Conservation (phyloP, 2,113 vertebrate genomes). For the Chloropsis cyanopogon region DNA sequence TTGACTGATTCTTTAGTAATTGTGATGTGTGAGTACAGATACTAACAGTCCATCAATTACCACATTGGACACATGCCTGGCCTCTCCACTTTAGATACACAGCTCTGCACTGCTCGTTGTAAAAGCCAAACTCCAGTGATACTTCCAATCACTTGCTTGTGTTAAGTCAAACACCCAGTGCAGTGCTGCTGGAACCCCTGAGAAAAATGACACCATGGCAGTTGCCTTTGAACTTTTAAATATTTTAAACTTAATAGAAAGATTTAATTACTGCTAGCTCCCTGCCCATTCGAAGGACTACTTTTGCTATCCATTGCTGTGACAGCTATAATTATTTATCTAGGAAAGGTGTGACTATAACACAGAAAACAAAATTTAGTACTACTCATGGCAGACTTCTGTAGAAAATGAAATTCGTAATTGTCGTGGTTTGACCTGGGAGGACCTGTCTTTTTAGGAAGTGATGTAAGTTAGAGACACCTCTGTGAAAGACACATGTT, state of each 20-base stretch:
- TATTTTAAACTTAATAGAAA: not conserved
- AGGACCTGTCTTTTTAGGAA: too few relatives aligned
- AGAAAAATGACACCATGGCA: not conserved
- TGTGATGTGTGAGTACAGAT: not conserved
- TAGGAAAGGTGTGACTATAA: not conserved
- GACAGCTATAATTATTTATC: not conserved
- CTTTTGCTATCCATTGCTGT: not conserved
- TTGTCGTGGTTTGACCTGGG: too few relatives aligned
- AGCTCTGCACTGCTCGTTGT: not conserved
- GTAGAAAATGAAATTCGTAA: not conserved
- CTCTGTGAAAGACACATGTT: too few relatives aligned
- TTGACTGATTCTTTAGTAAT: not conserved
- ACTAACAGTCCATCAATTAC: not conserved
- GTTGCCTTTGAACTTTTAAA: not conserved
- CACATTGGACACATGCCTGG: fast-evolving
- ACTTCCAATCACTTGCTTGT: not conserved
- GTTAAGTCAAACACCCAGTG: not conserved
- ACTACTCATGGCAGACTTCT: not conserved
- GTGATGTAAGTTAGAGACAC: too few relatives aligned
- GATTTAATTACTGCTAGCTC: not conserved
- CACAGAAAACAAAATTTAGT: not conserved
- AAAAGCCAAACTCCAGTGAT: not conserved
- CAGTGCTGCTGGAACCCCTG: not conserved
- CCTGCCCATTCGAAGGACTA: not conserved
- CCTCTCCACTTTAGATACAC: not conserved